A percentile compares a stretch with the other conserved stretches of the same genome.
Evolutionary conservation across 2,888 invertebrate species (phyloP).

Genomic region (Platypus cylindrus): DNA sequence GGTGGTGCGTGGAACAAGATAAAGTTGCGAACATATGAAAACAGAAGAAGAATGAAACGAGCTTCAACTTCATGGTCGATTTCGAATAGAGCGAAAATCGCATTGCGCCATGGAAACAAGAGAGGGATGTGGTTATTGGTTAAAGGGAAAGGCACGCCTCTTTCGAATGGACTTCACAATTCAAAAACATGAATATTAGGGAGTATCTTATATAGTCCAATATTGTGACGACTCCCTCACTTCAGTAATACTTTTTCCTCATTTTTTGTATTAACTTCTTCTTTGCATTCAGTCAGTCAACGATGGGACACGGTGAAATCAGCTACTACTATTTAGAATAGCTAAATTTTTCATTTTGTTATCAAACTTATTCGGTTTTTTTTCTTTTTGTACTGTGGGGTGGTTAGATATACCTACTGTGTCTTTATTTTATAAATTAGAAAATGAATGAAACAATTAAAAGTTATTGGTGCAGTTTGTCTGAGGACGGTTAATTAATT

Average conservation of each 20-base stretch:
- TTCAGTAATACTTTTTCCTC: slow-evolving; percentile 16
- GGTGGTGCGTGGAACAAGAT: slow-evolving; percentile 21
- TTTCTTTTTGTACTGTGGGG: no score
- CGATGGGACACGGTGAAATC: slow-evolving; percentile 13
- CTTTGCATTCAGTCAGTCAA: slow-evolving; percentile 15
- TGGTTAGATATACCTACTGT: no score
- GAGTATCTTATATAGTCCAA: slow-evolving; percentile 35
- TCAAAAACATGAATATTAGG: slow-evolving; percentile 29
- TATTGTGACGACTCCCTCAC: slow-evolving; percentile 17
- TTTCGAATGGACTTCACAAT: slow-evolving; percentile 25
- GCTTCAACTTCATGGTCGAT: slow-evolving; percentile 14
- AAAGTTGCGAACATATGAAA: slow-evolving; percentile 2
- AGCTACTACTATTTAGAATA: no score
- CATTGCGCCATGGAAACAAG: slow-evolving; percentile 13
- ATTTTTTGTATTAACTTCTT: slow-evolving; percentile 16
- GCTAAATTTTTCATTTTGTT: no score
- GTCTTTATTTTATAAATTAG: no score
- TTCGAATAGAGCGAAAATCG: slow-evolving; percentile 15
- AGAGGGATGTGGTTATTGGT: slow-evolving; percentile 44
- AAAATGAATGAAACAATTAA: no score
- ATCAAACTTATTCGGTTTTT: no score
- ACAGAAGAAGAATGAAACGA: slow-evolving; percentile 11
- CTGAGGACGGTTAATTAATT: no score
- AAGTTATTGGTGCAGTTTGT: no score
- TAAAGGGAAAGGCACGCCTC: slow-evolving; percentile 40